phyloP scores from a whole-genome alignment of 2,113 vertebrate species.

The Paedocypris sp. region DNA sequence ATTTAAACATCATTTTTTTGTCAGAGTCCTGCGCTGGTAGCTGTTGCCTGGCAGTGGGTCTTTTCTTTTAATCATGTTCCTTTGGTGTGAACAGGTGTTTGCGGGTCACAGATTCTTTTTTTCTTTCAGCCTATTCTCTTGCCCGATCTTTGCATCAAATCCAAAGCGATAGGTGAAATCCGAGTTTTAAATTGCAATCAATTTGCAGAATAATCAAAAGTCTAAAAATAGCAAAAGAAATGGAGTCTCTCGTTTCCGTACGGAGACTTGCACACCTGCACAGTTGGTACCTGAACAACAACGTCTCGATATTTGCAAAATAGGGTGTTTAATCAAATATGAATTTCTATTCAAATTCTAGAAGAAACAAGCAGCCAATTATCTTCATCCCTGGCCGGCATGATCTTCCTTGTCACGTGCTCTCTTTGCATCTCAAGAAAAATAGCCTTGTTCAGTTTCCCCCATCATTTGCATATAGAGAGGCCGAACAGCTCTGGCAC shows the following conservation, averaged over 20 bases:
- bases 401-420: conserved; percentile 64
- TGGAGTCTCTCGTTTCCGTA: conserved; percentile 4
- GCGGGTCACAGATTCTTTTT: conserved; percentile 64
- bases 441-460: conserved; percentile 63
- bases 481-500: conserved; percentile 47
- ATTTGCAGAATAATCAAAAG: neutral
- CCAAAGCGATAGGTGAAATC: too few relatives aligned
- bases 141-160: conserved; percentile 33
- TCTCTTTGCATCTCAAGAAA: conserved; percentile 83
- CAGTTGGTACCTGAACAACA: conserved; percentile 44
- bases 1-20: too few relatives aligned
- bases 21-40: conserved; percentile 31
- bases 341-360: conserved; percentile 78
- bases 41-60: conserved; percentile 43
- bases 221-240: neutral
- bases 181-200: neutral
- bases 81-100: conserved; percentile 59
- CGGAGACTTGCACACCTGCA: conserved; percentile 51
- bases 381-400: conserved; percentile 46
- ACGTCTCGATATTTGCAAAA: conserved; percentile 67
- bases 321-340: conserved; percentile 76
- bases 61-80: conserved; percentile 40
- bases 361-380: conserved; percentile 70
- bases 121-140: conserved; percentile 49
- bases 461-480: conserved; percentile 69